phyloP scores from a whole-genome alignment of 2,888 invertebrate genomes.

The Adelphocoris suturalis region DNA sequence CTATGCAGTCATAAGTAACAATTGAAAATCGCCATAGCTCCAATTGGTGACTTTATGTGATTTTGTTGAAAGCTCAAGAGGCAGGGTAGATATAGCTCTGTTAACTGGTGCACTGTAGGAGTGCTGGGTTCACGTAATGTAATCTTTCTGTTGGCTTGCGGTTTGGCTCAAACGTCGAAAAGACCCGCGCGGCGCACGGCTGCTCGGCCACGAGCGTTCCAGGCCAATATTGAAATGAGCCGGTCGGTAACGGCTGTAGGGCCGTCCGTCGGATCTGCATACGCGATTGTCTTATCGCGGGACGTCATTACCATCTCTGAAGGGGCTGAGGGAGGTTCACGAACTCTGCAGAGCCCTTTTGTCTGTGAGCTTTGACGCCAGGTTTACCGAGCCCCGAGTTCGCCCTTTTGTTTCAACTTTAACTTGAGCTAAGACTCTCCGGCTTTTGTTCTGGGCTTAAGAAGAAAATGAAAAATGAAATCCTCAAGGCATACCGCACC shows the following conservation, averaged over 20 bases:
- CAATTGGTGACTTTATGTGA: no score
- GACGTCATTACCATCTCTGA: slow-evolving; percentile 30
- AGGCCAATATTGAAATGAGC: slow-evolving; percentile 36
- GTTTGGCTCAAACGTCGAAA: not conserved
- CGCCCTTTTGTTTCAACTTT: not conserved
- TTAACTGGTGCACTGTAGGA: no score
- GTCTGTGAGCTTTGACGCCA: not conserved
- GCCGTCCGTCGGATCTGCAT: slow-evolving; percentile 32
- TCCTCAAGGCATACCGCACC: not conserved
- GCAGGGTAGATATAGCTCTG: no score
- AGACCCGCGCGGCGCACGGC: not conserved
- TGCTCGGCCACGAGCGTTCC: not conserved
- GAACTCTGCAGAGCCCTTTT: slow-evolving; percentile 13
- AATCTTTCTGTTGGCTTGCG: not conserved
- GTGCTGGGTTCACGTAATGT: no score
- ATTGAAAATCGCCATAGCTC: no score
- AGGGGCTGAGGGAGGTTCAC: slow-evolving; percentile 7
- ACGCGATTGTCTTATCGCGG: slow-evolving; percentile 31
- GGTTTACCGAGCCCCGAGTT: not conserved
- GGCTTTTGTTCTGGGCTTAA: not conserved
- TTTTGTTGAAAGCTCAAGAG: no score
- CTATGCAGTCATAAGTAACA: no score
- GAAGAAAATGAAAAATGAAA: not conserved
- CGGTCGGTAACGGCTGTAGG: slow-evolving; percentile 20
- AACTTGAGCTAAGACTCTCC: not conserved